Conservation (phyloP, 2,888 invertebrate genomes). For the Pseudococcus longispinus region DNA sequence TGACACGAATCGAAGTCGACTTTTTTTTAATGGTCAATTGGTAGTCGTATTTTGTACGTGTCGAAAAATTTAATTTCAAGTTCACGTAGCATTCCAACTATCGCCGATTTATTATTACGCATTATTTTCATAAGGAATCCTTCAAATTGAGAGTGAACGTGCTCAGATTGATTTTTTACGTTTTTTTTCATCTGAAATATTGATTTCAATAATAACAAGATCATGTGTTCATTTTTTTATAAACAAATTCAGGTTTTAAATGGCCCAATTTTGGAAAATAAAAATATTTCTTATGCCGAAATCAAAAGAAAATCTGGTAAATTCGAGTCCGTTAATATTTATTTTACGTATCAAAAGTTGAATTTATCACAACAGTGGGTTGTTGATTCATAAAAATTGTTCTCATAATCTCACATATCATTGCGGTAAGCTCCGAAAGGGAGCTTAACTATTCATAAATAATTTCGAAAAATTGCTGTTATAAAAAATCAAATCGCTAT, state of each 20-base stretch:
- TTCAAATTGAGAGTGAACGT: background rate
- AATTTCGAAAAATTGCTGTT: background rate
- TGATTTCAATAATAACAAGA: background rate
- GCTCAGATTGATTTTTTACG: too few species aligned
- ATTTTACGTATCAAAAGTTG: background rate
- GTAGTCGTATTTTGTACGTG: too few species aligned
- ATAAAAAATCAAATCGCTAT: background rate
- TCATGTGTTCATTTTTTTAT: background rate
- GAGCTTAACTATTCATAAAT: background rate
- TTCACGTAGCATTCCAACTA: background rate
- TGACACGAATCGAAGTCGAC: background rate
- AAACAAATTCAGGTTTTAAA: background rate
- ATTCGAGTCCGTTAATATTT: background rate
- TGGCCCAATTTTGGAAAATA: background rate
- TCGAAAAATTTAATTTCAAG: background rate
- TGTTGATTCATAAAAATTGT: background rate
- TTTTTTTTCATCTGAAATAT: too few species aligned
- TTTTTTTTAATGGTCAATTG: too few species aligned
- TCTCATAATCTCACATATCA: background rate
- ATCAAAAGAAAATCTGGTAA: background rate
- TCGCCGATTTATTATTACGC: background rate
- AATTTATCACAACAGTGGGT: background rate
- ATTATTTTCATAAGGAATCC: background rate
- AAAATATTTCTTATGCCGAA: background rate
- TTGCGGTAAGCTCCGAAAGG: background rate